Conservation (phyloP, 2,113 vertebrate genomes). For the Melanostigma gelatinosum region DNA sequence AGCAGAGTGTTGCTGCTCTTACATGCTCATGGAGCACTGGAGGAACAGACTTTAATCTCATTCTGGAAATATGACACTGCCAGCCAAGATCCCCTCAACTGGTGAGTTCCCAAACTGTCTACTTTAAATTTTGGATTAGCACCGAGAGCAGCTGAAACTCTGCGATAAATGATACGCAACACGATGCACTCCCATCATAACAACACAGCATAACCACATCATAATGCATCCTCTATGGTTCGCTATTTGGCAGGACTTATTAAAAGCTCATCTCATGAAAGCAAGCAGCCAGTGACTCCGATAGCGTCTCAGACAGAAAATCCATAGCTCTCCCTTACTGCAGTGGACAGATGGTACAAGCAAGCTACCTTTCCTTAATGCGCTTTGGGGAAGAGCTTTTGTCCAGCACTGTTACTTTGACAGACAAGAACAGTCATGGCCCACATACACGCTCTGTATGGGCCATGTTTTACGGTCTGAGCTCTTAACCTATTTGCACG, state of each 20-base stretch:
- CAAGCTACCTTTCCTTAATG: constrained; percentile 48
- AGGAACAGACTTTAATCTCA: constrained; percentile 53
- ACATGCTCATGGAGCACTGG: constrained; percentile 20
- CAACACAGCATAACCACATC: constrained; percentile 59
- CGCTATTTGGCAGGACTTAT: constrained; percentile 58
- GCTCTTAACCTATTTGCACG: constrained; percentile 58
- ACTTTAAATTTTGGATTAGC: constrained; percentile 43
- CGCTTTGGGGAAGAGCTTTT: constrained; percentile 61
- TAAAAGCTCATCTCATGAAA: constrained; percentile 64
- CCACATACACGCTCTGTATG: background rate
- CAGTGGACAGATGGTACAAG: constrained; percentile 39
- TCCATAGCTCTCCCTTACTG: constrained; percentile 60
- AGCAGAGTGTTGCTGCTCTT: constrained; percentile 25
- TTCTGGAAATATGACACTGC: constrained; percentile 63
- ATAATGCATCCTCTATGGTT: constrained; percentile 59
- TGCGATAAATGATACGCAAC: constrained; percentile 58
- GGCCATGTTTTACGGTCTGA: constrained; percentile 35
- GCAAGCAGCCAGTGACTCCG: constrained; percentile 42
- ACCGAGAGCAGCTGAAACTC: constrained; percentile 51
- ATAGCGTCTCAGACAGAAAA: constrained; percentile 64
- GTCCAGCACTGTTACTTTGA: constrained; percentile 50
- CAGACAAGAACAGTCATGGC: constrained; percentile 37
- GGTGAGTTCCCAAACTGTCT: constrained; percentile 62
- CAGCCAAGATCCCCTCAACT: constrained; percentile 47
- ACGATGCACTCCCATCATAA: constrained; percentile 55